Percentiles rank a stretch among this genome's conserved stretches.
Evolutionary conservation across 2,797 vertebrate genomes (phyloP).

Genomic region (Sebastes oblongus): DNA sequence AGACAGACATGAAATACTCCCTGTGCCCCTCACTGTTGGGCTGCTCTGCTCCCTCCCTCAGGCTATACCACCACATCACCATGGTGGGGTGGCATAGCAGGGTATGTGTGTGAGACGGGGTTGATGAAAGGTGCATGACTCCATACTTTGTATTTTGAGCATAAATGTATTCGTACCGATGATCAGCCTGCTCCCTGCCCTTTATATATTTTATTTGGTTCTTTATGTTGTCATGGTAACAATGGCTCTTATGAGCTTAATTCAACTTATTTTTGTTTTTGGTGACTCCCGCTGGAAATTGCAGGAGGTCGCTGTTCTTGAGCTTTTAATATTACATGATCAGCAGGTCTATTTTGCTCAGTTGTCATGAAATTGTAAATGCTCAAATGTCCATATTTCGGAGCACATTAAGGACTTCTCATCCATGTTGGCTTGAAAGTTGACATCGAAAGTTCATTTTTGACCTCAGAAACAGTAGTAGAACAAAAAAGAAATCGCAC

Average conservation of each 20-base stretch:
- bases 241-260: neutral
- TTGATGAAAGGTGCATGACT: neutral
- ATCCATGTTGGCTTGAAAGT: neutral
- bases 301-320: neutral
- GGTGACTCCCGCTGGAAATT: neutral
- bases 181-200: neutral
- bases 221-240: neutral
- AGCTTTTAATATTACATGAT: neutral
- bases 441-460: neutral
- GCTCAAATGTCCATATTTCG: neutral
- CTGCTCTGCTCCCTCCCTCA: conserved; percentile 24
- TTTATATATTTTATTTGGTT: neutral
- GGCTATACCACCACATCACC: conserved; percentile 23
- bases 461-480: neutral
- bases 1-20: conserved; percentile 69
- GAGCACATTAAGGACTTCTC: neutral
- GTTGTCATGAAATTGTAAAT: neutral
- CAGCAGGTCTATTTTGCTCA: neutral
- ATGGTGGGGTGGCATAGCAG: conserved; percentile 29
- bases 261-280: neutral
- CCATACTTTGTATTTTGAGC: conserved; percentile 4
- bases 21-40: conserved; percentile 33
- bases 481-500: neutral
- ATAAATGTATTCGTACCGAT: neutral
- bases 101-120: neutral